Evolutionary conservation across 1,140 invertebrate genomes (phyloP).

Genomic region (Theocolax elegans): DNA sequence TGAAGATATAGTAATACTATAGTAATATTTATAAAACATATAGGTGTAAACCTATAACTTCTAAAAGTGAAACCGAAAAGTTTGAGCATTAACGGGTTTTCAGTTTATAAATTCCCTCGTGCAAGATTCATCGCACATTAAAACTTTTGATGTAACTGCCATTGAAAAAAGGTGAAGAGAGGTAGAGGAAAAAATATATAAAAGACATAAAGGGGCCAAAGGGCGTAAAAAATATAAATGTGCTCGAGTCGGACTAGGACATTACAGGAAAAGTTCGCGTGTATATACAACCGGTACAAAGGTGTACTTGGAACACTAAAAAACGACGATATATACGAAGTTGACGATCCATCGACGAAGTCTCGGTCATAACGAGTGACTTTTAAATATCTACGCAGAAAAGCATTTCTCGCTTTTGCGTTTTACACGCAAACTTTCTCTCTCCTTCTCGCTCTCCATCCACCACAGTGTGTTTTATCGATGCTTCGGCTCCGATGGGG

Average conservation of each 20-base stretch:
- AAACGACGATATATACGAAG: neutral
- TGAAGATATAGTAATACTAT: too few relatives aligned
- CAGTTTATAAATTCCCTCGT: too few relatives aligned
- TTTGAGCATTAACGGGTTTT: too few relatives aligned
- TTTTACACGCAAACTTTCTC: constrained; percentile 17
- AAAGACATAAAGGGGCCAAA: too few relatives aligned
- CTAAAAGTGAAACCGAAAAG: too few relatives aligned
- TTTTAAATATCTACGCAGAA: constrained; percentile 24
- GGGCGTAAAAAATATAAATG: constrained; percentile 7
- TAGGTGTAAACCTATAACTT: too few relatives aligned
- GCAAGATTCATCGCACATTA: too few relatives aligned
- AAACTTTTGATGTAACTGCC: too few relatives aligned
- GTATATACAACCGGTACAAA: neutral
- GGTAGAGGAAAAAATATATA: too few relatives aligned
- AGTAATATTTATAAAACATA: too few relatives aligned
- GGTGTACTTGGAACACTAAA: constrained; percentile 7
- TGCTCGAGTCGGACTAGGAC: neutral
- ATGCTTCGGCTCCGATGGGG: neutral
- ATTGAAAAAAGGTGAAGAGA: too few relatives aligned
- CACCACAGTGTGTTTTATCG: neutral
- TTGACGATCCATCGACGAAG: neutral
- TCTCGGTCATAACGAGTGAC: constrained; percentile 3
- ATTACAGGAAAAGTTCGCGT: neutral
- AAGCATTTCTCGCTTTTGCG: constrained; percentile 4
- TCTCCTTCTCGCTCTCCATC: too few relatives aligned